Conservation (phyloP, 2,113 vertebrate species). For the Plecotus auritus region DNA sequence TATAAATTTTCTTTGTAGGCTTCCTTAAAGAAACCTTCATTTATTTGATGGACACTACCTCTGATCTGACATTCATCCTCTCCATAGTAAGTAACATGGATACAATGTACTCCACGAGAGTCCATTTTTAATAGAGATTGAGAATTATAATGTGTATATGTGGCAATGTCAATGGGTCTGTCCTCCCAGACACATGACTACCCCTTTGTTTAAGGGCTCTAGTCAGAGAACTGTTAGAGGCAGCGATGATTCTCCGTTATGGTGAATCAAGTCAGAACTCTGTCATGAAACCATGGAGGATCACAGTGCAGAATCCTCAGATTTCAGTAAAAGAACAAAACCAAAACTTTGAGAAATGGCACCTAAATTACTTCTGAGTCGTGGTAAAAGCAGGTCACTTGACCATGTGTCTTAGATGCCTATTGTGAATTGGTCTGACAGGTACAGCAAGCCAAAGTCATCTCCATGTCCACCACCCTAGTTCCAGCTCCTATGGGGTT, state of each 20-base stretch:
- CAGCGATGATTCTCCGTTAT: neutral
- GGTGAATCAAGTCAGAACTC: neutral
- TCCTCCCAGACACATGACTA: neutral
- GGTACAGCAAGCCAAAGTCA: neutral
- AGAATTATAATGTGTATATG: neutral
- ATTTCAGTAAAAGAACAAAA: neutral
- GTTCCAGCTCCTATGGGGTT: neutral
- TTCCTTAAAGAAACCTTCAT: neutral
- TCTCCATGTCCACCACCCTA: no score
- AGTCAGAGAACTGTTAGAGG: neutral
- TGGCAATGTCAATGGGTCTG: neutral
- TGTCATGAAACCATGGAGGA: neutral
- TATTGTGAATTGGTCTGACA: neutral
- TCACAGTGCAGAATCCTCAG: neutral
- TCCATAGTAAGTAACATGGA: neutral
- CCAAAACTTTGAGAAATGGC: neutral
- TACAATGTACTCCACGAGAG: neutral
- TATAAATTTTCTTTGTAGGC: neutral
- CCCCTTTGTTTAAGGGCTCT: neutral
- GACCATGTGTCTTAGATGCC: neutral
- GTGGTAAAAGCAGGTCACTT: neutral
- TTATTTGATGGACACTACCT: neutral
- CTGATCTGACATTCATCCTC: neutral
- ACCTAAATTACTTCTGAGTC: neutral
- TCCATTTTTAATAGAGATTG: neutral